Evolutionary conservation across 2,888 invertebrate genomes (phyloP).

Genomic region (Sphinx pinastri): DNA sequence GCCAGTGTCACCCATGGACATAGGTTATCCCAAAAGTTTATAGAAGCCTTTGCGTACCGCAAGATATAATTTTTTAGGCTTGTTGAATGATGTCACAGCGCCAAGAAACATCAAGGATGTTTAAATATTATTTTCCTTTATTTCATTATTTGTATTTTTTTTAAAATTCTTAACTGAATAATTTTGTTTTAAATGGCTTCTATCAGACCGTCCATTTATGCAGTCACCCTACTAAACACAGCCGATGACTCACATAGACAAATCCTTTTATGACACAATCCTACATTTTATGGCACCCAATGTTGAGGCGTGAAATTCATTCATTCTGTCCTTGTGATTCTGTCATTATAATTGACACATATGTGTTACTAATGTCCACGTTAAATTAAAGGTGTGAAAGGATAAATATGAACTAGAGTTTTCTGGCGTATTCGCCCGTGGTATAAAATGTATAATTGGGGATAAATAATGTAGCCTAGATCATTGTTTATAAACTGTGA

Average conservation of each 20-base stretch:
- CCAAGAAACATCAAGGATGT: too few species aligned
- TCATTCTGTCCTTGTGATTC: constrained; percentile 30
- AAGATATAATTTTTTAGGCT: too few species aligned
- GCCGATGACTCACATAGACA: background rate
- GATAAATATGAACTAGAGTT: constrained; percentile 10
- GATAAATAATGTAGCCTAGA: background rate
- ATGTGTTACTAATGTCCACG: constrained; percentile 32
- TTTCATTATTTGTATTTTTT: too few species aligned
- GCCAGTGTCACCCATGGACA: too few species aligned
- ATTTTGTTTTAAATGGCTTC: too few species aligned
- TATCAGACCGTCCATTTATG: too few species aligned
- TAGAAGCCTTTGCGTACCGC: too few species aligned
- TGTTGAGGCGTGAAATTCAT: constrained; percentile 40
- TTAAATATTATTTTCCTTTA: too few species aligned
- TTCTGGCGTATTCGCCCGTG: background rate
- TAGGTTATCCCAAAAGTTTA: too few species aligned
- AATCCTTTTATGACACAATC: constrained; percentile 8
- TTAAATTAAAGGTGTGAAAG: constrained; percentile 43
- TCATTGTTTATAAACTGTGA: too few species aligned
- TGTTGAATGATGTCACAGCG: too few species aligned
- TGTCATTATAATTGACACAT: constrained; percentile 44
- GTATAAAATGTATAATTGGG: background rate
- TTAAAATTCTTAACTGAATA: too few species aligned
- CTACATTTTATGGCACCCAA: constrained; percentile 12
- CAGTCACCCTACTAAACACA: background rate